Evolutionary conservation across 2,888 invertebrate genomes (phyloP).

Genomic region (Clusia tigrina): DNA sequence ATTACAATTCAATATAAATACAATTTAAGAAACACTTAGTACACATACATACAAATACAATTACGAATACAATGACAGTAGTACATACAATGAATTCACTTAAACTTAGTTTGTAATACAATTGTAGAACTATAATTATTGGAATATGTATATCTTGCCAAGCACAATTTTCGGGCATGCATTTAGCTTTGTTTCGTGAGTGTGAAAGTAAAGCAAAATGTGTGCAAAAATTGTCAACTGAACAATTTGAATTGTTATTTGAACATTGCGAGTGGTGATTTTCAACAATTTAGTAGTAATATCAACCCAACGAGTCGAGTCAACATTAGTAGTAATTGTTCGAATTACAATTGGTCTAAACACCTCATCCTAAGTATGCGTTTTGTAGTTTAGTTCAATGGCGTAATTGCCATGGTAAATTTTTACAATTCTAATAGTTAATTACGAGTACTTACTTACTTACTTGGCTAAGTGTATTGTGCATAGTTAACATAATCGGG

Average conservation of each 20-base stretch:
- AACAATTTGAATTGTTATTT: background rate
- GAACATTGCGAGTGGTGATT: background rate
- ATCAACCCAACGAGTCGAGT: slow-evolving; percentile 18
- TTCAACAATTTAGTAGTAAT: slow-evolving; percentile 17
- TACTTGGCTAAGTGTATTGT: background rate
- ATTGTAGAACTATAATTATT: too few relatives aligned
- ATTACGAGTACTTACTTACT: background rate
- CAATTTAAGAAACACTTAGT: background rate
- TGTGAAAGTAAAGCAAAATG: too few relatives aligned
- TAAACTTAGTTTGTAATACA: background rate
- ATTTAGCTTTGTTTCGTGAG: too few relatives aligned
- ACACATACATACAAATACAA: slow-evolving; percentile 38
- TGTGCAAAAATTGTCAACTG: background rate
- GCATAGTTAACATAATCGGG: background rate
- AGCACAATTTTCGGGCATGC: too few relatives aligned
- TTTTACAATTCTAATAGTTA: background rate
- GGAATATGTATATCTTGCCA: too few relatives aligned
- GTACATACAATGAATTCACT: background rate
- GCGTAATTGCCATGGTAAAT: background rate
- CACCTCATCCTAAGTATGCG: too few relatives aligned
- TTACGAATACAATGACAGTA: slow-evolving; percentile 3
- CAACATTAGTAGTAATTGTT: slow-evolving; percentile 9
- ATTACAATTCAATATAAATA: background rate
- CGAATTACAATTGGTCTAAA: background rate
- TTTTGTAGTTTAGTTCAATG: background rate